Percentiles rank a stretch among this genome's conserved stretches.
phyloP scores from a whole-genome alignment of 30 jellyfish, hydroid and myxozoan species.

The Nemopilema nomurai region DNA sequence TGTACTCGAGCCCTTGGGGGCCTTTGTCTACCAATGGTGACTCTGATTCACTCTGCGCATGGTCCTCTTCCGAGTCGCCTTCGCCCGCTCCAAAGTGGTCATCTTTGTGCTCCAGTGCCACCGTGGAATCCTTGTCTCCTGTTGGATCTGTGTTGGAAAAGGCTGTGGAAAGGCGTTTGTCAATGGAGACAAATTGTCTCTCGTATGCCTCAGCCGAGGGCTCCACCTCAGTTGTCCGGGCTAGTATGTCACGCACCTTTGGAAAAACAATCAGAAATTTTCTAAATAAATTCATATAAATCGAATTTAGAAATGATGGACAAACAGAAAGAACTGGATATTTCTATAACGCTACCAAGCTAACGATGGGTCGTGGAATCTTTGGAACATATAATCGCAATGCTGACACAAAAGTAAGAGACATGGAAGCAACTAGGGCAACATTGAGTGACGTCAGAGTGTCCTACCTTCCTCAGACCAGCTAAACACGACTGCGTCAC shows the following conservation, averaged over 20 bases:
- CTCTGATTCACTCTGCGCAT: slow-evolving; percentile 1
- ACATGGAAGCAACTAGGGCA: too few relatives aligned
- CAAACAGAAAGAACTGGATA: too few relatives aligned
- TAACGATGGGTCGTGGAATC: too few relatives aligned
- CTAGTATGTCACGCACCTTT: slow-evolving; percentile 81
- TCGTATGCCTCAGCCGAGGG: slow-evolving; percentile 48
- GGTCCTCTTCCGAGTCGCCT: background rate
- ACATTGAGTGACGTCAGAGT: too few relatives aligned
- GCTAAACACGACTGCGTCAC: slow-evolving; percentile 58
- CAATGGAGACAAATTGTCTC: slow-evolving; percentile 40
- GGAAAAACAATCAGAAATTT: too few relatives aligned
- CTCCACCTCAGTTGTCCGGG: slow-evolving; percentile 37
- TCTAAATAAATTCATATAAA: too few relatives aligned
- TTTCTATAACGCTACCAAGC: too few relatives aligned
- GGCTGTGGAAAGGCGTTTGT: slow-evolving; percentile 37
- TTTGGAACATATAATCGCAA: too few relatives aligned
- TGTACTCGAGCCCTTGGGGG: slow-evolving; percentile 22
- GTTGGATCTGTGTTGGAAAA: background rate
- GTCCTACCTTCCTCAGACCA: slow-evolving; percentile 83
- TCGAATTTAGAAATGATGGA: too few relatives aligned
- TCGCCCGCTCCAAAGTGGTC: slow-evolving; percentile 18
- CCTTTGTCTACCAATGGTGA: background rate
- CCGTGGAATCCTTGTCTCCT: background rate
- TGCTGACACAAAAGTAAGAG: too few relatives aligned
- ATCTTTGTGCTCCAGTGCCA: background rate